Conservation (phyloP, 1,140 invertebrate species). For the Propsilocerus akamusi region DNA sequence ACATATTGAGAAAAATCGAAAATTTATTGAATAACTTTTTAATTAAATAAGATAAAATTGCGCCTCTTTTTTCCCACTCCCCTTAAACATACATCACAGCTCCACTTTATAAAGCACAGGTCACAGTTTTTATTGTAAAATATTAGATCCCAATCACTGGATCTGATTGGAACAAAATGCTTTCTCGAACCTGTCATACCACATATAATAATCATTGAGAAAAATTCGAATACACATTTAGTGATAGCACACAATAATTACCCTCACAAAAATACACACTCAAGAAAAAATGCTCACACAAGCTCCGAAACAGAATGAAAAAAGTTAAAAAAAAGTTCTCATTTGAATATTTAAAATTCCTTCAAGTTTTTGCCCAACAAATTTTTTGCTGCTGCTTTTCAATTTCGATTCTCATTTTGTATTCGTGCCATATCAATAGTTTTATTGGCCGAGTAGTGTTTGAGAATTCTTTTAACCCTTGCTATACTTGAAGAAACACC, state of each 20-base stretch:
- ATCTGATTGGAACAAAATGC: too few relatives aligned
- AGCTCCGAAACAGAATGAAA: neutral
- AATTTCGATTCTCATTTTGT: conserved; percentile 1
- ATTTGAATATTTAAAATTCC: neutral
- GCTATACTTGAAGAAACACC: too few relatives aligned
- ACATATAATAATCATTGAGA: too few relatives aligned
- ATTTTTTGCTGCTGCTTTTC: neutral
- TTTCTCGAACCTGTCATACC: too few relatives aligned
- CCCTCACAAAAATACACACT: neutral
- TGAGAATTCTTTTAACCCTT: too few relatives aligned
- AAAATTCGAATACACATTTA: too few relatives aligned
- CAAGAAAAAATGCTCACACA: neutral
- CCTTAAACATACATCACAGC: neutral
- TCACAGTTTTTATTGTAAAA: too few relatives aligned
- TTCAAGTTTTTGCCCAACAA: neutral
- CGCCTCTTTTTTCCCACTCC: neutral
- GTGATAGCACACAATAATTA: too few relatives aligned
- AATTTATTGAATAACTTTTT: conserved; percentile 4
- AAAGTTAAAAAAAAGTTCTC: neutral
- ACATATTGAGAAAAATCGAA: neutral
- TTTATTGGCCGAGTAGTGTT: conserved; percentile 4
- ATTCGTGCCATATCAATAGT: conserved; percentile 3
- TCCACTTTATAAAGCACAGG: neutral
- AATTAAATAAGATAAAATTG: neutral
- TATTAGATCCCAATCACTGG: too few relatives aligned